These are phyloP conservation scores for Hydroisotoma schaefferi DNA, from an alignment of 2,888 invertebrate genomes.

Conservation along the genomic window DNA sequence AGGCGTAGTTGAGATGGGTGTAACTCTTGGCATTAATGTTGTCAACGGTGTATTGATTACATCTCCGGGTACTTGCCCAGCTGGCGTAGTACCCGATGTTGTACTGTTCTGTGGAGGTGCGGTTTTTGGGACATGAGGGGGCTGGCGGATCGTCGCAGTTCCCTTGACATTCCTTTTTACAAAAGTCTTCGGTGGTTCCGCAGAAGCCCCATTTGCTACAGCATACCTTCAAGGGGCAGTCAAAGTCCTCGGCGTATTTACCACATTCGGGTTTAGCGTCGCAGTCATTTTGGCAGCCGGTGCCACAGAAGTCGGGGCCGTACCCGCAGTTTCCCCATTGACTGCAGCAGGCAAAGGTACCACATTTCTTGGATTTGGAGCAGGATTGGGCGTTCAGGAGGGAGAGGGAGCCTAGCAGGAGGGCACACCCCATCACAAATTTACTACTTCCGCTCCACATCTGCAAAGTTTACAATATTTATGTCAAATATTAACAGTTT, in stretches of 20 bases:
- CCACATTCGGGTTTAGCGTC: conserved; percentile 29
- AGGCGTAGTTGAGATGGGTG: conserved; percentile 31
- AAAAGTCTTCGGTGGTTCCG: conserved; percentile 27
- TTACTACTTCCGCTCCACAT: too few relatives aligned
- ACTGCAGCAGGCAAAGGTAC: conserved; percentile 20
- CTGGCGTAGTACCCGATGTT: conserved; percentile 29
- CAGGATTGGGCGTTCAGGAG: conserved; percentile 11
- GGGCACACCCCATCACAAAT: too few relatives aligned
- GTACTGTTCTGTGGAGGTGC: neutral
- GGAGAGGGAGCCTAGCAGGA: neutral
- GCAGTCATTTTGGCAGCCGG: conserved; percentile 24
- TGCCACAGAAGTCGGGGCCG: conserved; percentile 27
- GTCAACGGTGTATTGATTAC: conserved; percentile 21
- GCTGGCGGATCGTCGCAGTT: conserved; percentile 25
- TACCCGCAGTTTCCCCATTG: conserved; percentile 30
- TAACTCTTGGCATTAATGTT: conserved; percentile 19
- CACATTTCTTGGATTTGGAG: conserved; percentile 19
- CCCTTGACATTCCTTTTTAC: conserved; percentile 22
- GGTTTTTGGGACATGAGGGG: conserved; percentile 6
- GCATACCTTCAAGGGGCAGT: conserved; percentile 27
- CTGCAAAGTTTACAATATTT: too few relatives aligned
- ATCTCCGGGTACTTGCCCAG: conserved; percentile 20
- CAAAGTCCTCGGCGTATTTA: conserved; percentile 8
- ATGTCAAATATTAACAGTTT: too few relatives aligned
- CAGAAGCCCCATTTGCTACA: conserved; percentile 28